These are phyloP conservation scores for Venturia canescens DNA, from an alignment of 1,140 invertebrate genomes.

Conservation along the genomic window DNA sequence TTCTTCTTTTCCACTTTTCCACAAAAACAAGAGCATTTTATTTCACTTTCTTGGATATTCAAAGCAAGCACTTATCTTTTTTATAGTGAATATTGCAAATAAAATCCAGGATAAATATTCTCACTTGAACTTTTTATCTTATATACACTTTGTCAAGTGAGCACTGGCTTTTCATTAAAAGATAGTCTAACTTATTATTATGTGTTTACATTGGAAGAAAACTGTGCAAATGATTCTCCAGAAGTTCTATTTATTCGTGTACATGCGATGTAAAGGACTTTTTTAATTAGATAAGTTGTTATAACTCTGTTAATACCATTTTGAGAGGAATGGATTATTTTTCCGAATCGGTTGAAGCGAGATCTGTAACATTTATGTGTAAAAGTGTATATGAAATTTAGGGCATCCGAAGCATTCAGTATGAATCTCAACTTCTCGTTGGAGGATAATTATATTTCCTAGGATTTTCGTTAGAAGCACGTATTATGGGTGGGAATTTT, in stretches of 20 bases:
- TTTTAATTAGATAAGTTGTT: too few relatives aligned
- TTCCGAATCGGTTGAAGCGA: not conserved
- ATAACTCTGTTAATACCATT: too few relatives aligned
- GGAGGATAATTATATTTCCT: constrained; percentile 20
- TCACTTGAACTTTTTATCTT: too few relatives aligned
- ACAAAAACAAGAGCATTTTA: not conserved
- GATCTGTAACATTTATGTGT: not conserved
- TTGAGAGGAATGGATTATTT: not conserved
- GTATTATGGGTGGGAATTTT: not conserved
- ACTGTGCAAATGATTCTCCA: too few relatives aligned
- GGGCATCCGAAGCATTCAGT: not conserved
- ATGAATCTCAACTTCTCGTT: not conserved
- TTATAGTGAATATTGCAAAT: not conserved
- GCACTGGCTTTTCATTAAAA: too few relatives aligned
- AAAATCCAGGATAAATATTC: too few relatives aligned
- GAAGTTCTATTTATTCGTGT: too few relatives aligned
- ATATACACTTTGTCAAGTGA: too few relatives aligned
- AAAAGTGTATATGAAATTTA: not conserved
- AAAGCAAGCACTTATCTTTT: not conserved
- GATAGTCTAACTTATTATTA: too few relatives aligned
- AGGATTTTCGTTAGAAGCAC: not conserved
- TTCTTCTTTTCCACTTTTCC: not conserved
- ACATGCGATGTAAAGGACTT: too few relatives aligned
- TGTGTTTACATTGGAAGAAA: too few relatives aligned
- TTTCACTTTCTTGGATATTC: not conserved